phyloP scores from a whole-genome alignment of 2,797 vertebrate species.

The Parauchenoglanis ngamensis region DNA sequence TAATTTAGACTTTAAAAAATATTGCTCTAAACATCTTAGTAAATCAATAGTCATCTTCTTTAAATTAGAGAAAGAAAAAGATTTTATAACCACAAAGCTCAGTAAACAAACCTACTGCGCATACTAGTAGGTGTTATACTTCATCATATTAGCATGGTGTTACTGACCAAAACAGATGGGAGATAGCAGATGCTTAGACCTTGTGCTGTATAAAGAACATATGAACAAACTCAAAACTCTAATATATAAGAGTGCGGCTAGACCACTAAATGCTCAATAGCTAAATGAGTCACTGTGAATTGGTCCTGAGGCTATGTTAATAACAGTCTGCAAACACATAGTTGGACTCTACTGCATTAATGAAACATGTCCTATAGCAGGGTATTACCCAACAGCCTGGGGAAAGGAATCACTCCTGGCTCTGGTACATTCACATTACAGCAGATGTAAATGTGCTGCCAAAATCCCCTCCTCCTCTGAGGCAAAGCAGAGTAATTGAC shows the following conservation, averaged over 20 bases:
- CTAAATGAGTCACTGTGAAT: slow-evolving; percentile 32
- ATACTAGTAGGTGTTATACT: neutral
- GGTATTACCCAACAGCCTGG: slow-evolving; percentile 58
- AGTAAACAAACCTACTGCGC: neutral
- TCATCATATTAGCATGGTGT: neutral
- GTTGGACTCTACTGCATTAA: slow-evolving; percentile 49
- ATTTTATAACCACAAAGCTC: neutral
- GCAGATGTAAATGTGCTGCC: slow-evolving; percentile 68
- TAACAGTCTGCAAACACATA: slow-evolving; percentile 48
- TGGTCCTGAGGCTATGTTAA: slow-evolving; percentile 15
- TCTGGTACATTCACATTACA: slow-evolving; percentile 69
- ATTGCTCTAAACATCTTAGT: neutral
- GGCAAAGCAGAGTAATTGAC: slow-evolving; percentile 73
- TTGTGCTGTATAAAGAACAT: neutral
- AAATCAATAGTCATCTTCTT: neutral
- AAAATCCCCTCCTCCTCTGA: slow-evolving; percentile 57
- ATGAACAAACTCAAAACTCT: slow-evolving; percentile 11
- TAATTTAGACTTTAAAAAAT: neutral
- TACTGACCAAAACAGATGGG: neutral
- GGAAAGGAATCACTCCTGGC: slow-evolving; percentile 60
- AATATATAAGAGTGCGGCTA: slow-evolving; percentile 29
- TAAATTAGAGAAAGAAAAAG: neutral
- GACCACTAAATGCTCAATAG: slow-evolving; percentile 44
- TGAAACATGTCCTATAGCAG: slow-evolving; percentile 59
- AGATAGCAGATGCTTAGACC: neutral